These are phyloP conservation scores for Podarcis cretensis DNA, from an alignment of 2,113 vertebrate genomes.

Conservation along the genomic window DNA sequence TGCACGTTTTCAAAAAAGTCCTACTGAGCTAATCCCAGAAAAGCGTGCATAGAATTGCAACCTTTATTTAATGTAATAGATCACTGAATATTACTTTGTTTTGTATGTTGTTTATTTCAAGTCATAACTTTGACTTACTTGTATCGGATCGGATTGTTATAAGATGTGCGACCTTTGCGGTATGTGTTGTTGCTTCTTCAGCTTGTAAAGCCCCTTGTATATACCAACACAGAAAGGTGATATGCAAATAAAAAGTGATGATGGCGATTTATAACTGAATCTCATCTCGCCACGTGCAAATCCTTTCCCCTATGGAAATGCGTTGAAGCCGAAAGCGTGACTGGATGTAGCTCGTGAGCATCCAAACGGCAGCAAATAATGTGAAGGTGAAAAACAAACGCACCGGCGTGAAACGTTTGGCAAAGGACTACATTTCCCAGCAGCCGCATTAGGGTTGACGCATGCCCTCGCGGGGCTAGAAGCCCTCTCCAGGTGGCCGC, in stretches of 20 bases:
- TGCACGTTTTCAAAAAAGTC: too few relatives aligned
- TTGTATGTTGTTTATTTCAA: too few relatives aligned
- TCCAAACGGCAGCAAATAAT: background rate
- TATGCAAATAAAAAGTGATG: background rate
- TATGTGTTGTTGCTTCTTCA: too few relatives aligned
- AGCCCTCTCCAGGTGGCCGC: background rate
- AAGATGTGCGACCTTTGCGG: too few relatives aligned
- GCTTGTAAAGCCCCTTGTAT: too few relatives aligned
- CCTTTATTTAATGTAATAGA: too few relatives aligned
- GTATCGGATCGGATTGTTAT: too few relatives aligned
- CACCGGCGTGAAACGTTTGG: background rate
- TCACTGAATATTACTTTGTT: too few relatives aligned
- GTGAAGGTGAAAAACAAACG: background rate
- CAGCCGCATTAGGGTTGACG: background rate
- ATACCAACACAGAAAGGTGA: too few relatives aligned
- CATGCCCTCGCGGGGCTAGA: background rate
- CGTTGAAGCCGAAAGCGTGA: background rate
- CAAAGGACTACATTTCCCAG: background rate
- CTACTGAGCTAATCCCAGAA: too few relatives aligned
- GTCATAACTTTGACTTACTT: too few relatives aligned
- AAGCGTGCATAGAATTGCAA: too few relatives aligned
- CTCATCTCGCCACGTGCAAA: background rate
- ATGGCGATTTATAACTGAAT: background rate
- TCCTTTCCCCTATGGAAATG: background rate
- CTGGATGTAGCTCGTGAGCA: background rate